Percentiles rank a stretch among this genome's conserved stretches.
phyloP scores from a whole-genome alignment of 2,888 invertebrate genomes.

The Panopea generosa region DNA sequence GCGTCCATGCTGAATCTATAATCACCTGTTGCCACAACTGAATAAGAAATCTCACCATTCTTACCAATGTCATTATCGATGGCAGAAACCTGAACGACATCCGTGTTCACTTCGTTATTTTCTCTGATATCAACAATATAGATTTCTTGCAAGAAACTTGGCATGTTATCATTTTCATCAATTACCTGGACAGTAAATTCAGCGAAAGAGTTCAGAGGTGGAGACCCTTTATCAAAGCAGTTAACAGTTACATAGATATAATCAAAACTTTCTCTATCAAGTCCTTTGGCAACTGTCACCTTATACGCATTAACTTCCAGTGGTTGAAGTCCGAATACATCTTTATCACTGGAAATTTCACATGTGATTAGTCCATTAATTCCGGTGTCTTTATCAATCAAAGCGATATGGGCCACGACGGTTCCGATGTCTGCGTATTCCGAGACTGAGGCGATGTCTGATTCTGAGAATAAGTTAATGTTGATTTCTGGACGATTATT shows the following conservation, averaged over 20 bases:
- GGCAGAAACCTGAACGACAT: constrained; percentile 70
- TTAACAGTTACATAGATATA: constrained; percentile 61
- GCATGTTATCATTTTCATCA: constrained; percentile 96
- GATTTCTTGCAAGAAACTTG: constrained; percentile 89
- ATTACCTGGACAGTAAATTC: constrained; percentile 86
- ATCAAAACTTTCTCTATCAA: constrained; percentile 66
- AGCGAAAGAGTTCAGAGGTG: constrained; percentile 64
- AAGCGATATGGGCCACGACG: constrained; percentile 75
- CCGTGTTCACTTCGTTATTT: constrained; percentile 69
- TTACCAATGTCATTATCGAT: constrained; percentile 70
- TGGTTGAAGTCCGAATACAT: constrained; percentile 72
- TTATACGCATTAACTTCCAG: constrained; percentile 73
- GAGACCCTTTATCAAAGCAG: constrained; percentile 68
- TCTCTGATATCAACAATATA: constrained; percentile 69
- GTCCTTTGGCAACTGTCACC: constrained; percentile 61
- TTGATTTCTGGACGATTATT: constrained; percentile 93
- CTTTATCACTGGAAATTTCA: constrained; percentile 64
- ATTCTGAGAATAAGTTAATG: constrained; percentile 71
- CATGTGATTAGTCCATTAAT: constrained; percentile 76
- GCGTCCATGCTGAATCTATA: constrained; percentile 69
- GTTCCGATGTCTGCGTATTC: constrained; percentile 75
- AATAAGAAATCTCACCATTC: constrained; percentile 70
- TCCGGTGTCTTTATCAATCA: constrained; percentile 75
- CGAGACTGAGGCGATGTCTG: constrained; percentile 68
- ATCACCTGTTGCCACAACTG: constrained; percentile 56